A percentile compares a stretch with the other conserved stretches of the same genome.
These are phyloP conservation scores for Caenorhabditis brenneri DNA, from an alignment of 1,140 invertebrate genomes.

Conservation along the genomic window DNA sequence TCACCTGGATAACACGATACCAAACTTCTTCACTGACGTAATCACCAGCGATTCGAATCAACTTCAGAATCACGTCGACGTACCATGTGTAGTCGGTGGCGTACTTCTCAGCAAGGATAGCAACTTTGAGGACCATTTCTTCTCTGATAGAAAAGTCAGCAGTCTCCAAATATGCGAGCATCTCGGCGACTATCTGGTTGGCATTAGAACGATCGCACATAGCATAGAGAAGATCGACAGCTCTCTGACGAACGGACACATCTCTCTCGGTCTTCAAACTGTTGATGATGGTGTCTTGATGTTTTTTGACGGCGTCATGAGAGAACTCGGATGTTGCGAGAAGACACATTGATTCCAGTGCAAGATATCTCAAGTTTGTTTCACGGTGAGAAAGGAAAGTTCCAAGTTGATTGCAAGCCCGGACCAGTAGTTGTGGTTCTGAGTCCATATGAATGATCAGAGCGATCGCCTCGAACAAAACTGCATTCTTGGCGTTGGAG, in stretches of 20 bases:
- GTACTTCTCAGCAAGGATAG: slow-evolving; percentile 98
- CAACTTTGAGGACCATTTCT: slow-evolving; percentile 99
- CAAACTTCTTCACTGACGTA: slow-evolving; percentile 94
- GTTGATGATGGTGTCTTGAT: slow-evolving; percentile 98
- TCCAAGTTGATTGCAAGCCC: slow-evolving; percentile 97
- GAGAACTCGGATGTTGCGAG: slow-evolving; percentile 98
- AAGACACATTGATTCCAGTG: slow-evolving; percentile 98
- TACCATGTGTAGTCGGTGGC: slow-evolving; percentile 98
- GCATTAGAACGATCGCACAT: slow-evolving; percentile 99
- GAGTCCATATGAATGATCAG: slow-evolving; percentile 99
- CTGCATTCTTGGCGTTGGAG: slow-evolving; percentile 99
- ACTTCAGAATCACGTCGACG: slow-evolving; percentile 98
- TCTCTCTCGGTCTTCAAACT: slow-evolving; percentile 89
- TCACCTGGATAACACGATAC: slow-evolving; percentile 93
- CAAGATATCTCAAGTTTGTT: slow-evolving; percentile 94
- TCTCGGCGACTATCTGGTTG: slow-evolving; percentile 99
- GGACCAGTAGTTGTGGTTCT: slow-evolving; percentile 93
- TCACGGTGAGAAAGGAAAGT: slow-evolving; percentile 98
- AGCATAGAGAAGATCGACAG: slow-evolving; percentile 97
- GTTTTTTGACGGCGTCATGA: slow-evolving; percentile 99
- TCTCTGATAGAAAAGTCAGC: slow-evolving; percentile 99
- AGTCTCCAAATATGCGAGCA: slow-evolving; percentile 97
- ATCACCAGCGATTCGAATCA: slow-evolving; percentile 98
- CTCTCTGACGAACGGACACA: slow-evolving; percentile 78
- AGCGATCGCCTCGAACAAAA: slow-evolving; percentile 97